These are phyloP conservation scores for Drosophila kanekoi DNA, from an alignment of 2,888 invertebrate species.

Conservation along the genomic window DNA sequence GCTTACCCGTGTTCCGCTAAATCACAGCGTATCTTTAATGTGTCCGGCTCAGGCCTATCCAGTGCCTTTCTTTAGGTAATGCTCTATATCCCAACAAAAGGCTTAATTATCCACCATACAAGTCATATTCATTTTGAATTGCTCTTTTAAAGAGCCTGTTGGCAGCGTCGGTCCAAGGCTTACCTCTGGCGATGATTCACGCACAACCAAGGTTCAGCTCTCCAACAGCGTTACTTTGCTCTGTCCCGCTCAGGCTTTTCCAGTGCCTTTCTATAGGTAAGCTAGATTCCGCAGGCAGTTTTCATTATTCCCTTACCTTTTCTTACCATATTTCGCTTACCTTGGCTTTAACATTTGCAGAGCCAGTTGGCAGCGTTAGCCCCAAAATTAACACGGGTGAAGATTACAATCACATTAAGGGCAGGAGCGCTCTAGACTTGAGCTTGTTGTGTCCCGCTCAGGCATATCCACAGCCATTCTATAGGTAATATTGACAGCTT, in stretches of 20 bases:
- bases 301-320: background rate
- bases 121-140: background rate
- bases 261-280: constrained; percentile 90
- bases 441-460: constrained; percentile 88
- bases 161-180: constrained; percentile 87
- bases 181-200: constrained; percentile 88
- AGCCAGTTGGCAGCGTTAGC: constrained; percentile 85
- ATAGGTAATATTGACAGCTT: constrained; percentile 86
- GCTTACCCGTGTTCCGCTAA: constrained; percentile 86
- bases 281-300: constrained; percentile 54
- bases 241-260: constrained; percentile 89
- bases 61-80: constrained; percentile 89
- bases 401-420: constrained; percentile 86
- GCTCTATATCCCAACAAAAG: constrained; percentile 41
- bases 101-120: background rate
- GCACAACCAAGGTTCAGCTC: constrained; percentile 85
- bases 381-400: constrained; percentile 90
- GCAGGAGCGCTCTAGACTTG: constrained; percentile 85
- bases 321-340: background rate
- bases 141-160: constrained; percentile 85
- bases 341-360: constrained; percentile 51
- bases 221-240: constrained; percentile 86
- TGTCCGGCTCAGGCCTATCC: constrained; percentile 91
- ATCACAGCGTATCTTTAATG: constrained; percentile 87
- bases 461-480: constrained; percentile 89